phyloP scores from a whole-genome alignment of 2,113 vertebrate genomes.

The Steatornis caripensis region DNA sequence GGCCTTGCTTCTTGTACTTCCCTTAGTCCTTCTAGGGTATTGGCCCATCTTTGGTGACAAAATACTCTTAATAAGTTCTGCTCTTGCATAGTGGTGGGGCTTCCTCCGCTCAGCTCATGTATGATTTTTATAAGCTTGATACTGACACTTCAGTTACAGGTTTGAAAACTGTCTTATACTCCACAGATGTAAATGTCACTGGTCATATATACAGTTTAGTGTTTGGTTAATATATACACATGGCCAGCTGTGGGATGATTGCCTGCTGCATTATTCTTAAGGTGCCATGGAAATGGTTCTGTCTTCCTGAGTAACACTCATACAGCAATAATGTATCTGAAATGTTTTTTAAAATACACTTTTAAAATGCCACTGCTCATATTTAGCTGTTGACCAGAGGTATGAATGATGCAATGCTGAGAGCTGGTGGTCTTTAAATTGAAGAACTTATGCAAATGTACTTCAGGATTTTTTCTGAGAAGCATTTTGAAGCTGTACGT shows the following conservation, averaged over 20 bases:
- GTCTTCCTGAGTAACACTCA: not conserved
- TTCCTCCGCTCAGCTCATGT: not conserved
- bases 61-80: not conserved
- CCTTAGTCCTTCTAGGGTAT: not conserved
- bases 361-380: not conserved
- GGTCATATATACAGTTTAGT: not conserved
- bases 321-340: not conserved
- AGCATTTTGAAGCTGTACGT: not conserved
- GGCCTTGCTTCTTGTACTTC: not conserved
- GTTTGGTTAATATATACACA: not conserved
- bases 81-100: not conserved
- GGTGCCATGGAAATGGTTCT: not conserved
- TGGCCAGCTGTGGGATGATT: not conserved
- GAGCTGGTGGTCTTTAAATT: not conserved
- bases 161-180: not conserved
- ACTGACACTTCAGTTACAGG: not conserved
- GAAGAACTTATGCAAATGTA: not conserved
- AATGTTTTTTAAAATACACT: not conserved
- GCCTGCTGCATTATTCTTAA: not conserved
- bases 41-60: not conserved
- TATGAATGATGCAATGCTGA: not conserved
- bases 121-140: not conserved
- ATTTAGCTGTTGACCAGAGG: not conserved
- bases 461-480: not conserved
- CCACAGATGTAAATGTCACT: not conserved